phyloP scores from a whole-genome alignment of 2,888 invertebrate species.

The Eurois occulta region DNA sequence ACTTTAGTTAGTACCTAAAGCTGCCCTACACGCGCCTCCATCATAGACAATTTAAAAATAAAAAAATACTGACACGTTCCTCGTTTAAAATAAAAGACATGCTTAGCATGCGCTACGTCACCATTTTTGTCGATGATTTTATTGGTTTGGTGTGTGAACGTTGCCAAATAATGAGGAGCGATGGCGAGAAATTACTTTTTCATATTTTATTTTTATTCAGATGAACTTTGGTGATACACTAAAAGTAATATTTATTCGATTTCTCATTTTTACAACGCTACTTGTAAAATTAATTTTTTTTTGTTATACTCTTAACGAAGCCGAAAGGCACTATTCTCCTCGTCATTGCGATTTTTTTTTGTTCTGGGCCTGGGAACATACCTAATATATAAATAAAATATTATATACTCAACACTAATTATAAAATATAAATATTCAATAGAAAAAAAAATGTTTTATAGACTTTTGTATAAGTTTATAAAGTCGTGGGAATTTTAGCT shows the following conservation, averaged over 20 bases:
- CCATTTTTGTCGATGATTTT: constrained; percentile 30
- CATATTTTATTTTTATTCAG: neutral
- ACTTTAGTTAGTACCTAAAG: neutral
- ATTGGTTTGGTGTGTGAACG: neutral
- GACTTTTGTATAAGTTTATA: neutral
- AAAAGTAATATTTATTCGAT: neutral
- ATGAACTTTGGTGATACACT: too few species aligned
- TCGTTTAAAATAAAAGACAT: constrained; percentile 29
- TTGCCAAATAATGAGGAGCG: constrained; percentile 38
- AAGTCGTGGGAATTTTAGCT: neutral
- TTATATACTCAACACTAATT: too few species aligned
- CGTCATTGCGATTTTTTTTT: too few species aligned
- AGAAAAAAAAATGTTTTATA: neutral
- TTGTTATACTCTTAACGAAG: too few species aligned
- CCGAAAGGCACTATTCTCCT: too few species aligned
- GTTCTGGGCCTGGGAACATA: too few species aligned
- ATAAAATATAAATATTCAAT: neutral
- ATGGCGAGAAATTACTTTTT: neutral
- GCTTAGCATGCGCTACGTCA: constrained; percentile 27
- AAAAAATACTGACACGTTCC: constrained; percentile 37
- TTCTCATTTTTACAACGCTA: neutral
- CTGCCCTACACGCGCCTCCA: neutral
- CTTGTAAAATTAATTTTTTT: neutral
- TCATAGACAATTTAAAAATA: constrained; percentile 42
- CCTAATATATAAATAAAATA: too few species aligned